Evolutionary conservation across 2,113 vertebrate genomes (phyloP), one percentile per base, ranked within the genome.

Genomic region (Lampris incognitus): DNA sequence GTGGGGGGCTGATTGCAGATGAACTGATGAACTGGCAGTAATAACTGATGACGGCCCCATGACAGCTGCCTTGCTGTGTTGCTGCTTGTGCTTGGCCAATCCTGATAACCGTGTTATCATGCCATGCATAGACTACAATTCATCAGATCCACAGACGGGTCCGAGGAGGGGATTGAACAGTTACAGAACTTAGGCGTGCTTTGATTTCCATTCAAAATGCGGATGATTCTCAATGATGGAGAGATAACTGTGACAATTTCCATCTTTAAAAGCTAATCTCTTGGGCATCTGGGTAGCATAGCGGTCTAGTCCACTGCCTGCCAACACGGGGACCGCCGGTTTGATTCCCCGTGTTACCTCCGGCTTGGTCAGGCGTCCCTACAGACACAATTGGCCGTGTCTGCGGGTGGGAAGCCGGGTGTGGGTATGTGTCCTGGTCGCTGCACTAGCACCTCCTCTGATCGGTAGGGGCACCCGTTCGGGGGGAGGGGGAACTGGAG

Each of bases 71-170:
- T 79, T 6, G 24, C 4, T 73, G 13, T 44, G 6, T 0, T 72
- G 39, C 73, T 55, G 61, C 60, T 9, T 72, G 55, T 59, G 39
- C 56, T 65, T 79, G 41, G 61, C 46, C 52, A 41, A 50, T 44
- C 50, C 44, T 77, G 72, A 76, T 72, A 60, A 61, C 62, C 7
- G 9, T 60, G 59, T 71, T 55, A 13, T 70, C 56, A 60, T 66
- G 39, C 63, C 24, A 66, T 78, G 63, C 63, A 85, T 58, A 79
- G 79, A 73, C 24, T 66, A 55, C 36, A 52, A 36, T 11, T 66
- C 58, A 46, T n/a, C 55, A 38, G 61, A 3, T 69, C 10, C 9
- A 37, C n/a, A 63, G 55, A 62, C 39, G 56, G 56, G 41, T 64
- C 13, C 39, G 6, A 8, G 48, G 57, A 4, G 2, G 49, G 66